phyloP scores from a whole-genome alignment of 2,888 invertebrate genomes.

The Hemaris fuciformis region DNA sequence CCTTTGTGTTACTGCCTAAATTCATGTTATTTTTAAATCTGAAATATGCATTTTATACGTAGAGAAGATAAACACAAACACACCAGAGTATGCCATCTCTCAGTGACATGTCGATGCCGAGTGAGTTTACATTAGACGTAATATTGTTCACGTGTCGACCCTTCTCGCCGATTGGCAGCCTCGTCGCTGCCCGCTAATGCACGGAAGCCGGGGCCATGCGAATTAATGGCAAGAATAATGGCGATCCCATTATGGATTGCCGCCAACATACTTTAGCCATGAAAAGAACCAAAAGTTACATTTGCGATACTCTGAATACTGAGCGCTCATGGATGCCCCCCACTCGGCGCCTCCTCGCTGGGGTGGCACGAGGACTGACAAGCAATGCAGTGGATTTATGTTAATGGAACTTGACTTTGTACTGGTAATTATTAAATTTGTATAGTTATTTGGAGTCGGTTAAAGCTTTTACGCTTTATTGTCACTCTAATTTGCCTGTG shows the following conservation, averaged over 20 bases:
- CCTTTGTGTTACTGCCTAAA: no score
- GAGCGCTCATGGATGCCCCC: conserved; percentile 68
- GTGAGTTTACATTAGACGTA: conserved; percentile 1
- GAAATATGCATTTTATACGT: not conserved
- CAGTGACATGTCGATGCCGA: not conserved
- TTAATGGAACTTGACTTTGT: conserved; percentile 37
- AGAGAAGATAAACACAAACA: not conserved
- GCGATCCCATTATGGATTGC: conserved; percentile 83
- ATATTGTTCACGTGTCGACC: conserved; percentile 52
- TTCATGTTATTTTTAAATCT: no score
- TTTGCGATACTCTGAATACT: conserved; percentile 82
- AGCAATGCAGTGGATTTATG: conserved; percentile 43
- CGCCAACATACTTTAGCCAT: conserved; percentile 82
- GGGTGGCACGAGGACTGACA: conserved; percentile 40
- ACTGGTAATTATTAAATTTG: conserved; percentile 41
- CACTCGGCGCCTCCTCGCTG: conserved; percentile 37
- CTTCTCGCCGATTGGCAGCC: conserved; percentile 71
- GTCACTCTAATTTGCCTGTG: not conserved
- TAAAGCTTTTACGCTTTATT: not conserved
- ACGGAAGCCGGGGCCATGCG: conserved; percentile 78
- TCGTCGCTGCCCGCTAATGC: conserved; percentile 75
- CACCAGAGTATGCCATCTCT: not conserved
- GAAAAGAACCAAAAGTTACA: conserved; percentile 82
- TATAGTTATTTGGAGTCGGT: not conserved
- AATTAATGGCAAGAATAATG: conserved; percentile 82